phyloP scores from a whole-genome alignment of 2,888 invertebrate genomes.

The Masnerella sp. region DNA sequence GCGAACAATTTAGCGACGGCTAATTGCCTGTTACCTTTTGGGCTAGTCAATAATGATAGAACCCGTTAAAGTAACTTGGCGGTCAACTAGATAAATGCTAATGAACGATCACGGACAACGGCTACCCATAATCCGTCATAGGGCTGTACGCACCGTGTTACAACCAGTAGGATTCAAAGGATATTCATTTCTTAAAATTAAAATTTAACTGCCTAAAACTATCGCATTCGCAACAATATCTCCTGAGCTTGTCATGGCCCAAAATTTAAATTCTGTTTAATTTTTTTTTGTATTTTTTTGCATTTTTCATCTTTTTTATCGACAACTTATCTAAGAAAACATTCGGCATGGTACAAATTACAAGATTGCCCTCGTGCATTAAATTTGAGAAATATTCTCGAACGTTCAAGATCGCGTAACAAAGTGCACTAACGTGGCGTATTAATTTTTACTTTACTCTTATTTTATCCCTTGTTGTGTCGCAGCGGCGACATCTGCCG shows the following conservation, averaged over 20 bases:
- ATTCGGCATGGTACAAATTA: conserved; percentile 64
- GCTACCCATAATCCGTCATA: too few relatives aligned
- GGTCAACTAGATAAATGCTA: neutral
- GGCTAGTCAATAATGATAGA: too few relatives aligned
- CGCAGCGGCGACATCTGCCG: conserved; percentile 20
- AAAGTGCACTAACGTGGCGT: conserved; percentile 63
- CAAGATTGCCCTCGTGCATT: conserved; percentile 68
- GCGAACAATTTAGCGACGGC: too few relatives aligned
- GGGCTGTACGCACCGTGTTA: too few relatives aligned
- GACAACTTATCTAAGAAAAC: conserved; percentile 62
- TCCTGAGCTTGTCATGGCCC: conserved; percentile 19
- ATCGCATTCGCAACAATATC: conserved; percentile 50
- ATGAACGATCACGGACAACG: too few relatives aligned
- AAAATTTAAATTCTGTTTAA: conserved; percentile 14
- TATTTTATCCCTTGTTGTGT: conserved; percentile 18
- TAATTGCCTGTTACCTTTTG: too few relatives aligned
- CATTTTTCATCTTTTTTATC: conserved; percentile 47
- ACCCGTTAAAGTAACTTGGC: neutral
- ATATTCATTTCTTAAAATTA: too few relatives aligned
- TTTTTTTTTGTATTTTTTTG: conserved; percentile 14
- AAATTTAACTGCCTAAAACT: neutral
- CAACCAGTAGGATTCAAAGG: too few relatives aligned
- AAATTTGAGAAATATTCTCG: conserved; percentile 64
- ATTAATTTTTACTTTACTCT: conserved; percentile 24
- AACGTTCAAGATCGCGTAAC: conserved; percentile 60